phyloP scores from a whole-genome alignment of 1,140 invertebrate species.

The Tetranychus urticae region DNA sequence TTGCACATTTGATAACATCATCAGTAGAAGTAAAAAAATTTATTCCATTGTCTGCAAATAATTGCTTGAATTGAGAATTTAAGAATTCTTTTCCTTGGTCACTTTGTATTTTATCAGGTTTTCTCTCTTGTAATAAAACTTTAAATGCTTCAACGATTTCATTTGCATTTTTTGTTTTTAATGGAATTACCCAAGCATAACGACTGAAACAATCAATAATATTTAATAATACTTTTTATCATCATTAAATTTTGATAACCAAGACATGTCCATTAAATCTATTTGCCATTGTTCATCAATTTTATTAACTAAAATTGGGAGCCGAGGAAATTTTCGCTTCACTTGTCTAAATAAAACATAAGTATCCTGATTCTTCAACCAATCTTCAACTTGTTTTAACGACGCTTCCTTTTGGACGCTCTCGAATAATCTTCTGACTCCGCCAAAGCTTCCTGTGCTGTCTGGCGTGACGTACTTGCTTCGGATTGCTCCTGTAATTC shows the following conservation, averaged over 20 bases:
- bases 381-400: conserved; percentile 10
- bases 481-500: too few relatives aligned
- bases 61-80: conserved; percentile 13
- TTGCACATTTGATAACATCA: conserved; percentile 20
- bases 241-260: conserved; percentile 10
- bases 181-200: conserved; percentile 11
- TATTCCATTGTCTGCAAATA: conserved; percentile 18
- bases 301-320: conserved; percentile 1
- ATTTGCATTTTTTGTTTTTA: conserved; percentile 11
- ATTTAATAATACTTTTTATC: conserved; percentile 12
- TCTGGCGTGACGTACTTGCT: too few relatives aligned
- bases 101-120: conserved; percentile 5
- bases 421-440: too few relatives aligned
- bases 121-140: conserved; percentile 7
- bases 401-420: neutral
- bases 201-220: conserved; percentile 15
- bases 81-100: conserved; percentile 6
- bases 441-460: too few relatives aligned
- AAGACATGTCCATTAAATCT: conserved; percentile 13
- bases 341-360: conserved; percentile 13
- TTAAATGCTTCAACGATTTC: conserved; percentile 8
- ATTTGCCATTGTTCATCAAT: conserved; percentile 14
- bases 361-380: conserved; percentile 10
- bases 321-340: conserved; percentile 12
- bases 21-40: conserved; percentile 22